A percentile compares a stretch with the other conserved stretches of the same genome.
Evolutionary conservation across 2,888 invertebrate genomes (phyloP).

Genomic region (Ramazzottius varieornatus): DNA sequence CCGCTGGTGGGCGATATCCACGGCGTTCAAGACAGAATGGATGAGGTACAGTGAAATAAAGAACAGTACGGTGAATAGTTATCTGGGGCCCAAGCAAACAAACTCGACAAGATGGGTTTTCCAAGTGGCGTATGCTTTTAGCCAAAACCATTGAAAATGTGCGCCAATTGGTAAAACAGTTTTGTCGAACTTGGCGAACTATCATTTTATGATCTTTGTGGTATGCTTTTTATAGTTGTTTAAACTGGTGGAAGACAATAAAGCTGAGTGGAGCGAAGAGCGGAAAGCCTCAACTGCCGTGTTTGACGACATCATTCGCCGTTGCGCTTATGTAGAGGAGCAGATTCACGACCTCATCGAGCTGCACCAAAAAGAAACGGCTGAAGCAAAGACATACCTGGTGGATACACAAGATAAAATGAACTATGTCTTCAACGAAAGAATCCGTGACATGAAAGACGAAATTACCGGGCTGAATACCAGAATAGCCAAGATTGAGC

Average conservation of each 20-base stretch:
- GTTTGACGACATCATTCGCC: background rate
- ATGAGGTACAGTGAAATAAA: background rate
- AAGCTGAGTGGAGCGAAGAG: background rate
- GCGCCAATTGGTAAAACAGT: background rate
- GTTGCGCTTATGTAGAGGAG: background rate
- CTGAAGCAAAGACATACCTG: background rate
- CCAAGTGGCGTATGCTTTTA: no score
- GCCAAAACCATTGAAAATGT: background rate
- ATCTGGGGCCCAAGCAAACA: no score
- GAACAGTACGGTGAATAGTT: no score
- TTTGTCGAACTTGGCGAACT: no score
- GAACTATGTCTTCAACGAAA: background rate
- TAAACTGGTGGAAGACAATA: background rate
- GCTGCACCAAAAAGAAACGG: background rate
- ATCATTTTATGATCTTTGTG: no score
- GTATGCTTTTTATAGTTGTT: background rate
- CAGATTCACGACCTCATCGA: constrained; percentile 1
- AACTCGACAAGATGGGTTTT: no score
- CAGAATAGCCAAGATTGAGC: background rate
- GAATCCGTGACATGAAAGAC: background rate
- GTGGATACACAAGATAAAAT: background rate
- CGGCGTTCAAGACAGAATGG: background rate
- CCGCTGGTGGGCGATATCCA: background rate
- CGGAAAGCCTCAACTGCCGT: background rate
- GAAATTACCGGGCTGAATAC: background rate